These are phyloP conservation scores for Himalopsyche anomala DNA, from an alignment of 2,888 invertebrate genomes.

Conservation along the genomic window DNA sequence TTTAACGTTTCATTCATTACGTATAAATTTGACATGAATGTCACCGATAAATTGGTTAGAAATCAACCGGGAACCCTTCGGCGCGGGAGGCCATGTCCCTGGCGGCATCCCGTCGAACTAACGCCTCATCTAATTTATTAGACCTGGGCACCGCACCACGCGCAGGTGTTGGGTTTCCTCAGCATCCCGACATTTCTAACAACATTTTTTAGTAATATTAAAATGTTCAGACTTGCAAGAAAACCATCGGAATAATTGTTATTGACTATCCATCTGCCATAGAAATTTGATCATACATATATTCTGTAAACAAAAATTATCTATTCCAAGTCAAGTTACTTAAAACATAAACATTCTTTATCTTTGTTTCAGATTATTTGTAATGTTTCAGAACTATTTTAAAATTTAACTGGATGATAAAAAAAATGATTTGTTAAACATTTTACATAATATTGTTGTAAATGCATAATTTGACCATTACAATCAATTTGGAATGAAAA, in stretches of 20 bases:
- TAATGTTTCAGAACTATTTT: no score
- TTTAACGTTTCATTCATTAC: slow-evolving; percentile 49
- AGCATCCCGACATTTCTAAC: slow-evolving; percentile 1
- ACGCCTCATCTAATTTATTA: slow-evolving; percentile 55
- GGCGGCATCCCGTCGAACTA: slow-evolving; percentile 27
- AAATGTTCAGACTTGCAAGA: not conserved
- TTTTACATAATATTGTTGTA: no score
- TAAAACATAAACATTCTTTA: no score
- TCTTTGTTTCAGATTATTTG: no score
- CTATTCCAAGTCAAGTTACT: no score
- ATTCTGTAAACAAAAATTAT: no score
- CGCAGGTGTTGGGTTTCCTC: slow-evolving; percentile 60
- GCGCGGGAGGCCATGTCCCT: slow-evolving; percentile 20
- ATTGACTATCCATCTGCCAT: no score
- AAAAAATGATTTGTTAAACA: no score
- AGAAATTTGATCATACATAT: no score
- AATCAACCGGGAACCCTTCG: slow-evolving; percentile 3
- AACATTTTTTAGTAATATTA: not conserved
- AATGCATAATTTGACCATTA: no score
- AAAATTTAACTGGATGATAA: no score
- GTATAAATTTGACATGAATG: slow-evolving; percentile 56
- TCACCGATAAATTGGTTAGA: slow-evolving; percentile 61
- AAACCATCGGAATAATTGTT: not conserved
- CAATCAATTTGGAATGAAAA: no score
- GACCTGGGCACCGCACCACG: slow-evolving; percentile 51